Evolutionary conservation across 2,113 vertebrate species (phyloP).

Genomic region (Mesitornis unicolor): DNA sequence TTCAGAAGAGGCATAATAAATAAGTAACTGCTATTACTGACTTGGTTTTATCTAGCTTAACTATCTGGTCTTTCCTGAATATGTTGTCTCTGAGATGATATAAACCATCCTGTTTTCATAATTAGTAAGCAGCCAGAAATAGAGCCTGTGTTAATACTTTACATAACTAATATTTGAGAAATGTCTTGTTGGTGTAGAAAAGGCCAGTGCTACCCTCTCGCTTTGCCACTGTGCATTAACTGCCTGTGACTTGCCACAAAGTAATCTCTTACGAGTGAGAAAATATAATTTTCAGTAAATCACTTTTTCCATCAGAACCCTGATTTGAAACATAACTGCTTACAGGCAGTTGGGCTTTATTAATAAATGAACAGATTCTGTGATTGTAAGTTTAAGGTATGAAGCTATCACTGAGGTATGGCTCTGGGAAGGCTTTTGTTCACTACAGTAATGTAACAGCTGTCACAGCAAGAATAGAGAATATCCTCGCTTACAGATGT

Average conservation of each 20-base stretch:
- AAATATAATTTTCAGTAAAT: background rate
- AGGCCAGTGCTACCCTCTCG: background rate
- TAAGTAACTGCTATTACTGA: background rate
- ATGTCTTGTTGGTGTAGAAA: background rate
- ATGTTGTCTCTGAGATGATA: background rate
- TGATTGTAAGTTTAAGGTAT: background rate
- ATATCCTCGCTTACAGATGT: background rate
- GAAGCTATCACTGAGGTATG: background rate
- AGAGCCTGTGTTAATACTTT: background rate
- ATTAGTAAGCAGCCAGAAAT: background rate
- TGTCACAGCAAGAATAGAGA: background rate
- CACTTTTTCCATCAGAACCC: background rate
- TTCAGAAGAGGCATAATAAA: background rate
- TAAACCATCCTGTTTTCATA: background rate
- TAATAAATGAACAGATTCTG: background rate
- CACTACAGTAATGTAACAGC: background rate
- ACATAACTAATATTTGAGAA: background rate
- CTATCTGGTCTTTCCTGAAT: background rate
- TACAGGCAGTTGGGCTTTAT: background rate
- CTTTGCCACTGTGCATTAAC: background rate
- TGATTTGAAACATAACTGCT: background rate
- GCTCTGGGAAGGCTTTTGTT: background rate
- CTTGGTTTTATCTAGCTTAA: background rate
- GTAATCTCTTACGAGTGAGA: background rate
- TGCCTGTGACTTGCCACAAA: background rate